Base-by-base conservation (phyloP, 2,888 invertebrate genomes). In the Cephus sareptanus region DNA sequence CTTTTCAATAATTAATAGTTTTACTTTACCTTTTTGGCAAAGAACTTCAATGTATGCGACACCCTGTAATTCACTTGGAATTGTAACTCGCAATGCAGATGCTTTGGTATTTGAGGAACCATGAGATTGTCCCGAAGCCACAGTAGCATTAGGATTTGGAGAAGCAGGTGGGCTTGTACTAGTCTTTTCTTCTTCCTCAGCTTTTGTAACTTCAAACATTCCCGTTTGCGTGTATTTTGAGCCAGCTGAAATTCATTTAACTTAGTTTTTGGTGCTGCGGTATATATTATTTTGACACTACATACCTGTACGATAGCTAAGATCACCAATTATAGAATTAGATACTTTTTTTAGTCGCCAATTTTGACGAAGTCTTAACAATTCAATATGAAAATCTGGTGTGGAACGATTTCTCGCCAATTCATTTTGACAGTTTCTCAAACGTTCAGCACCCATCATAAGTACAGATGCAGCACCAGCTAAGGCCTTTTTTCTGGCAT, bases 321-420 rank as follows among this genome's bases (percentile, higher is more conserved):
- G 94, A 92, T 99, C 99, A 0, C 99, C 99, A 76, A 99, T 96
- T 79, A 99, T 99, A 0, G 97, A 96, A 90, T 97, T 98, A 0
- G 98, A 97, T 0, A 98, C 97, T 93, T 98, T 98, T 90, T 98
- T 98, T n/a, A 99, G 92, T 74, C 98, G 93, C 98, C 98, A 99
- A 89, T 97, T 98, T 89, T 98, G 98, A 69, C 99, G 92, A 74
- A 99, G 93, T 79, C 97, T 93, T 35, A 98, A 91, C 77, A 99
- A 92, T 89, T 99, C 98, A 78, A 97, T 96, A 87, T 99, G 98
- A 89, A 99, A 99, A 91, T 99, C 98, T 0, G 96, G 95, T 83
- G 96, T 95, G 81, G 96, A 95, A 40, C 96, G 93, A 91, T 95
- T 96, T 73, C 96, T 93, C 84, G 96, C 95, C 23, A 94, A 94